Base-by-base conservation (phyloP, 2,888 invertebrate species). In the Hemithea aestivaria region DNA sequence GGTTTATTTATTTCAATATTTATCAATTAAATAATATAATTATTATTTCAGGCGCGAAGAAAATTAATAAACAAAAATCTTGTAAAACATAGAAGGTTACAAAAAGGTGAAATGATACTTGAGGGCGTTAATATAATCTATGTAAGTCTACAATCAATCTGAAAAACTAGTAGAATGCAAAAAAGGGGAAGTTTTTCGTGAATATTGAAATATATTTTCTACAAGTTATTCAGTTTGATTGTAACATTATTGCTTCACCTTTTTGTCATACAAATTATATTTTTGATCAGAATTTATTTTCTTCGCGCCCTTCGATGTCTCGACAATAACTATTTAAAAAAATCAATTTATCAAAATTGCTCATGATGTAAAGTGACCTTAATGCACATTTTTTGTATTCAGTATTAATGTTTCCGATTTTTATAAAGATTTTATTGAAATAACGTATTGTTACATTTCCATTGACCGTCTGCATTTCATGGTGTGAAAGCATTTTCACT, bases 291-390 rank as follows among this genome's bases (percentile, higher is more conserved):
- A 23, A 6, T 30, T 40, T 40, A 24, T 24, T 40, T 36, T 40
- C 27, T 38, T 20, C 20, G 35, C 35, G 39, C 42, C 37, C 31
- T 29, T 1, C 7, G 22, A 32, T 20, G 30, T 36, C 27, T 44
- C 36, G 38, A 45, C 41, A 45, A 39, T 35, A 43, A 38, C 26
- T 45, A 42, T 48, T 47, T 29, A n/a, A 39, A 29, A 45, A 38
- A 40, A 45, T 48, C 33, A 45, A 42, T 46, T 38, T 46, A 54
- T 51, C 51, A 44, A 58, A 65, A 62, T 68, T 72, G 69, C 72
- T 70, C 70, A 71, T 16, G 40, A 36, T 50, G 28, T 8, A 10
- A 71, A 70, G 72, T 70, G 69, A 66, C 71, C 69, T 71, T 69
- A 40, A 48, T 50, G 46, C 45, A 48, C 46, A 25, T 35, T 37